phyloP scores from a whole-genome alignment of 2,113 vertebrate species.

The Tychaedon coryphoeus region DNA sequence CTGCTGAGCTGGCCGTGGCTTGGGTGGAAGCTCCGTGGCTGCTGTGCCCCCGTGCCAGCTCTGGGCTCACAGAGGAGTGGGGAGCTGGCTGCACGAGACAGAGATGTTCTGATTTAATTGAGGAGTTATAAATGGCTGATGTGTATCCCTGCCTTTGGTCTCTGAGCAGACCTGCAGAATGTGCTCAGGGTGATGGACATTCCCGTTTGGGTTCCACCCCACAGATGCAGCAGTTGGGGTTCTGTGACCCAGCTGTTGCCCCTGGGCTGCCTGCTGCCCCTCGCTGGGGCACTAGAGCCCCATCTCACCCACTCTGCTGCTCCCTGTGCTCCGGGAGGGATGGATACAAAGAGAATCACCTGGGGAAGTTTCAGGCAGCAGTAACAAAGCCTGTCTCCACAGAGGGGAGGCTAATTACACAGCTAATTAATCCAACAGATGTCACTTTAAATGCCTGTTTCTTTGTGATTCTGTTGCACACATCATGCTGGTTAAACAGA shows the following conservation, averaged over 20 bases:
- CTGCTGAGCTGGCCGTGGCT: not conserved
- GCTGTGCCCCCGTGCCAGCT: not conserved
- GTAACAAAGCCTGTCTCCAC: conserved; percentile 60
- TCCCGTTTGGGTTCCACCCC: not conserved
- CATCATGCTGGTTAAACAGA: conserved; percentile 11
- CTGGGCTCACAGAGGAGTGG: not conserved
- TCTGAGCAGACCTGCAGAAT: not conserved
- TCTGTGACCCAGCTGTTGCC: not conserved
- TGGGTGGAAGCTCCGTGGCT: not conserved
- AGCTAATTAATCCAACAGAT: conserved; percentile 77
- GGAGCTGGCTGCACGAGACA: not conserved
- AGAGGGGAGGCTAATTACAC: conserved; percentile 70
- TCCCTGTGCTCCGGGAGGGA: not conserved
- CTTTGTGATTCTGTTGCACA: conserved; percentile 44
- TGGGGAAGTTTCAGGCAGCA: conserved; percentile 65
- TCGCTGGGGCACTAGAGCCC: not conserved
- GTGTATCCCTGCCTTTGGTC: not conserved
- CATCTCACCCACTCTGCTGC: not conserved
- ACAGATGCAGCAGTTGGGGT: fast-evolving
- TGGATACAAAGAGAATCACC: conserved; percentile 62
- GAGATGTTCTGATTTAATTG: not conserved
- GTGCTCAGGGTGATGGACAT: fast-evolving
- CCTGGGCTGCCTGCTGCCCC: not conserved
- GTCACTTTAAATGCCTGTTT: conserved; percentile 68
- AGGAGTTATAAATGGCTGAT: no score